Percentiles rank a stretch among this genome's conserved stretches.
Evolutionary conservation across 2,888 invertebrate genomes (phyloP).

Genomic region (Catocala sponsa): DNA sequence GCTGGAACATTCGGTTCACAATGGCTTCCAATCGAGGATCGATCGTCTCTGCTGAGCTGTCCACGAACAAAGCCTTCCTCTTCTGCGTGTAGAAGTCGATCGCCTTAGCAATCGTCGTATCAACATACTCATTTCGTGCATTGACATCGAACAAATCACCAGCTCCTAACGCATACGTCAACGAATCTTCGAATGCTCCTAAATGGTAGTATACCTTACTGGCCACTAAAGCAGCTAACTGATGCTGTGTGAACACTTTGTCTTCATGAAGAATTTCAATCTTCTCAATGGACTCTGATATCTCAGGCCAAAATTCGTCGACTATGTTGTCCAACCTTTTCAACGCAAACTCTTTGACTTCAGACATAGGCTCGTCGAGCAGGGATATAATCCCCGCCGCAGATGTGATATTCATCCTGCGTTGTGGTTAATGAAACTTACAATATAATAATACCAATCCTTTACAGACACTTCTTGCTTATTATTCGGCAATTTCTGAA

Average conservation of each 20-base stretch:
- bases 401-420: constrained; percentile 85
- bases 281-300: constrained; percentile 98
- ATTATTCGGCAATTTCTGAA: constrained; percentile 44
- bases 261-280: constrained; percentile 99
- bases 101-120: constrained; percentile 98
- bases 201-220: constrained; percentile 99
- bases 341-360: constrained; percentile 97
- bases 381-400: constrained; percentile 97
- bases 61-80: constrained; percentile 92
- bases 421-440: constrained; percentile 36
- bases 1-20: constrained; percentile 98
- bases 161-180: constrained; percentile 99
- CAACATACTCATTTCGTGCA: constrained; percentile 97
- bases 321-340: constrained; percentile 97
- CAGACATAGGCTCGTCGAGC: constrained; percentile 97
- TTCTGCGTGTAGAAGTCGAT: constrained; percentile 98
- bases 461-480: constrained; percentile 26
- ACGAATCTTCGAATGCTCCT: constrained; percentile 98
- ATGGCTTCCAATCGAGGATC: constrained; percentile 96
- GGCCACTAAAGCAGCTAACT: constrained; percentile 98
- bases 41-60: constrained; percentile 90
- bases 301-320: constrained; percentile 99
- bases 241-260: constrained; percentile 94
- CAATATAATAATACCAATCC: constrained; percentile 30
- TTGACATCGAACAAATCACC: constrained; percentile 98